Base-by-base conservation (phyloP, 2,888 invertebrate species). In the Scaptomyza flava region DNA sequence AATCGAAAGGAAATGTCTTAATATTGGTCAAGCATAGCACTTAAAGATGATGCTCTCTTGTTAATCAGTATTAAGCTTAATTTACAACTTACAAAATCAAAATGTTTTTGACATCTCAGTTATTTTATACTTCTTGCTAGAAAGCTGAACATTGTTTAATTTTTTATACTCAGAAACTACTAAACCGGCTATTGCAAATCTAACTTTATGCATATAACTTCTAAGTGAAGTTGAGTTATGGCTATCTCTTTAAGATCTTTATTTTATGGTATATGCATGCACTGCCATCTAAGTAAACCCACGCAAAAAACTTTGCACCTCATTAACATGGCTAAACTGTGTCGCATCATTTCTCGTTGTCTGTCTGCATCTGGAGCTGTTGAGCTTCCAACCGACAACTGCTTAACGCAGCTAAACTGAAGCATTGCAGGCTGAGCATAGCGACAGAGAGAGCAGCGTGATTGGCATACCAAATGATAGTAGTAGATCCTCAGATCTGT, bases 241-340 rank as follows among this genome's bases (percentile, higher is more conserved):
- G 7, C 1, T 38, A 38, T 38, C 14, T 14, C 14, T 7, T 6
- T 20, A 31, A 6, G 11, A 31, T 31, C 47, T 31, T 31, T 31
- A 14, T 27, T 3, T 5, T 47, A 3, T 27, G 14, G 3, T 6
- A 14, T 20, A 12, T 12, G 4, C 6, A 50, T 27, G 12, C 9
- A n/a, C 2, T 9, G 20, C 7, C 20, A 30, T 43, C 31, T 36
- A 41, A 23, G 38, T 52, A 38, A 47, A 17, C 57, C 60, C 51
- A 65, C 54, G 42, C 51, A 47, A 47, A 41, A 30, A 41, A 41
- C 41, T 20, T 76, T 74, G 77, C 77, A 76, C 56, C 72, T 71
- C 72, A 74, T 74, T 74, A 76, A 76, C 77, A 74, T 76, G 77
- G 77, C 72, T 74, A 76, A 76, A 76, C 61, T 62, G 77, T 74